phyloP scores from a whole-genome alignment of 2,797 vertebrate genomes.

The Pseudochirops corinnae region DNA sequence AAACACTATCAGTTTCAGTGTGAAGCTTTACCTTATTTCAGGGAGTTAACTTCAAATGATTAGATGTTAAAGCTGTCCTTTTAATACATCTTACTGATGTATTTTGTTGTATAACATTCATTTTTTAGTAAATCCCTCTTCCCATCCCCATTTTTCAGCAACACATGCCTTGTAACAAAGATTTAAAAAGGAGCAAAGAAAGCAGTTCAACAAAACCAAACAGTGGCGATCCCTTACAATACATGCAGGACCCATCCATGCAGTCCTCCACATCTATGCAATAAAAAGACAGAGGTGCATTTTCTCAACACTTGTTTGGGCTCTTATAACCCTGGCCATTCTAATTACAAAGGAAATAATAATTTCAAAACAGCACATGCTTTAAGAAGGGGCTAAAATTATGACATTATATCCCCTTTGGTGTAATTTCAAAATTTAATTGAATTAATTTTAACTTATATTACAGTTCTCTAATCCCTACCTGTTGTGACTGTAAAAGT shows the following conservation, averaged over 20 bases:
- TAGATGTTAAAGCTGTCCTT: background rate
- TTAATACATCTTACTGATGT: background rate
- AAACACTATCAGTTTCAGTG: background rate
- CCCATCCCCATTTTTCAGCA: background rate
- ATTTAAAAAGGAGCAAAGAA: background rate
- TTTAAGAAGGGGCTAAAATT: slow-evolving; percentile 31
- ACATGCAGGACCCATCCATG: background rate
- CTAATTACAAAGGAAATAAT: background rate
- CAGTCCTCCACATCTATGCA: background rate
- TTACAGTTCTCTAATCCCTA: slow-evolving; percentile 67
- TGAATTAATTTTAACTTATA: background rate
- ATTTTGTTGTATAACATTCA: background rate
- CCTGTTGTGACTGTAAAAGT: slow-evolving; percentile 92
- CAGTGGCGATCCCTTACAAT: background rate
- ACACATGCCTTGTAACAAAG: background rate
- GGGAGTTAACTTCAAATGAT: background rate
- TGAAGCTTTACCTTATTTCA: background rate
- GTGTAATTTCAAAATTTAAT: slow-evolving; percentile 46
- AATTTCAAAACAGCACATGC: background rate
- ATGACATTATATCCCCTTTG: slow-evolving; percentile 4
- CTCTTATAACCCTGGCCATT: background rate
- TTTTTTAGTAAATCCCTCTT: background rate
- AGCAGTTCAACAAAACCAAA: background rate
- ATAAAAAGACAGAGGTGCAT: background rate
- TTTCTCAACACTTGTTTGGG: background rate